phyloP scores from a whole-genome alignment of 2,888 invertebrate genomes.

The Abrostola tripartita region DNA sequence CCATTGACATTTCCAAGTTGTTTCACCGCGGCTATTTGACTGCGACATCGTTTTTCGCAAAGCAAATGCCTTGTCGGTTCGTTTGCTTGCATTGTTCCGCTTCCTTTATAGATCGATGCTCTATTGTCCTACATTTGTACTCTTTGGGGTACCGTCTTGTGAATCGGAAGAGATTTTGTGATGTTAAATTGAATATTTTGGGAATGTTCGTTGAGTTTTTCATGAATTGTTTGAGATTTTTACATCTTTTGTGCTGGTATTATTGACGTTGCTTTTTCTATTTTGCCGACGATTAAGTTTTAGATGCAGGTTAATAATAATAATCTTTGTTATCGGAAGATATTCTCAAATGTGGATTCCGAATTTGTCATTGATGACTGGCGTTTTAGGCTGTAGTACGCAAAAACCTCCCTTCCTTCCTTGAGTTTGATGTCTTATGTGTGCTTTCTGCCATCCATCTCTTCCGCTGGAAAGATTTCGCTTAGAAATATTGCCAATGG shows the following conservation, averaged over 20 bases:
- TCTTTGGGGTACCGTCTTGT: constrained; percentile 20
- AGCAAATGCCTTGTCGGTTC: constrained; percentile 45
- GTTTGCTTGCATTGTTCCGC: constrained; percentile 50
- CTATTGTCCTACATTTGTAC: constrained; percentile 52
- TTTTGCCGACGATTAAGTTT: background rate
- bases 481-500: too few species aligned
- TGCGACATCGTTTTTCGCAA: constrained; percentile 41
- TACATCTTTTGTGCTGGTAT: background rate
- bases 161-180: constrained; percentile 8
- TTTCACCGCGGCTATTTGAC: constrained; percentile 24
- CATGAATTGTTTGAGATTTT: background rate
- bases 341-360: too few species aligned
- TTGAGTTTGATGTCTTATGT: too few species aligned
- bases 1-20: constrained; percentile 38
- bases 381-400: too few species aligned
- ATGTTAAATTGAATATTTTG: constrained; percentile 4
- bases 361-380: too few species aligned
- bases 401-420: too few species aligned
- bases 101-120: constrained; percentile 48
- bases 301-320: too few species aligned
- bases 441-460: too few species aligned
- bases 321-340: too few species aligned
- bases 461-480: too few species aligned
- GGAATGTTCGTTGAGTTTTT: background rate
- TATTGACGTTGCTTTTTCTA: background rate